These are phyloP conservation scores for Magallana nippona DNA, from an alignment of 2,888 invertebrate species.

Conservation along the genomic window DNA sequence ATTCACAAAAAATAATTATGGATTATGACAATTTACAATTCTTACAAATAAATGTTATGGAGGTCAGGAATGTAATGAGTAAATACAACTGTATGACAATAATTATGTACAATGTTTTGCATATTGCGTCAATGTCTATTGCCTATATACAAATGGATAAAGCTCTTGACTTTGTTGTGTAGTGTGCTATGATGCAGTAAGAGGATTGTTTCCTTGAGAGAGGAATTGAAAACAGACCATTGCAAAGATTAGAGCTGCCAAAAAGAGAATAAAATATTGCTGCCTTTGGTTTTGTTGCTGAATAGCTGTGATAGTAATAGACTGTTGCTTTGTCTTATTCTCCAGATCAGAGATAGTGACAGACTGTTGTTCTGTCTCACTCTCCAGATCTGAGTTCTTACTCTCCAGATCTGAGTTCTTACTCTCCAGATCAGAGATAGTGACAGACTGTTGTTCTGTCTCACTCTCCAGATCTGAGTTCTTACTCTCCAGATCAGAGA, in stretches of 20 bases:
- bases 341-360: neutral
- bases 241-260: neutral
- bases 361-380: neutral
- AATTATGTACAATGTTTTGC: no score
- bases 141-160: no score
- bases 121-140: no score
- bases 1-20: no score
- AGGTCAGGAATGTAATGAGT: no score
- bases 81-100: no score
- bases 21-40: no score
- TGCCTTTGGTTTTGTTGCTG: conserved; percentile 20
- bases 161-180: no score
- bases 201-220: neutral
- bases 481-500: neutral
- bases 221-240: conserved; percentile 5
- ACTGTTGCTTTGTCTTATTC: neutral
- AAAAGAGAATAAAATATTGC: neutral
- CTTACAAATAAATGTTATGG: no score
- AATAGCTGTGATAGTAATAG: neutral
- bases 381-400: neutral
- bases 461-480: neutral
- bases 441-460: neutral
- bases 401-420: neutral
- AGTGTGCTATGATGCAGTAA: neutral
- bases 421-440: neutral